These are phyloP conservation scores for Odontocolon sp. DNA, from an alignment of 2,888 invertebrate genomes.

Conservation along the genomic window DNA sequence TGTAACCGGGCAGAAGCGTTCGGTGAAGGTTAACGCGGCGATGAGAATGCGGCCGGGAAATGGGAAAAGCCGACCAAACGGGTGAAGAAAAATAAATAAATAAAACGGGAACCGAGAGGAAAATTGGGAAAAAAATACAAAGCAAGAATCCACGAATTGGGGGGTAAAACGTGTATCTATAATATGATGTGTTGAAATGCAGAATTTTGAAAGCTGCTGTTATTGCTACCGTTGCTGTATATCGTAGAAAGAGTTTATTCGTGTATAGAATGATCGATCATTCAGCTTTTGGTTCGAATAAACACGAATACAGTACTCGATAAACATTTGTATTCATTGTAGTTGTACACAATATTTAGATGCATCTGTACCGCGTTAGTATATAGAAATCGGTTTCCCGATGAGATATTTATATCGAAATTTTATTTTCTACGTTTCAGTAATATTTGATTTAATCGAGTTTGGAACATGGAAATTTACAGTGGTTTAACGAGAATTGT, in stretches of 20 bases:
- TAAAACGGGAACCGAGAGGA: not conserved
- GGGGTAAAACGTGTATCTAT: too few relatives aligned
- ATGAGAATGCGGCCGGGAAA: slow-evolving; percentile 8
- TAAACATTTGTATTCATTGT: slow-evolving; percentile 50
- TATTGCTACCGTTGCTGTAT: too few relatives aligned
- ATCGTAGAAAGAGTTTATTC: too few relatives aligned
- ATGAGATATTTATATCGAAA: slow-evolving; percentile 10
- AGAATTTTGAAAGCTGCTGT: too few relatives aligned
- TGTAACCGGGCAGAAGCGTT: slow-evolving; percentile 10
- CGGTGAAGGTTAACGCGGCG: slow-evolving; percentile 53
- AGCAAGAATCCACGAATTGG: too few relatives aligned
- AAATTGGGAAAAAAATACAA: not conserved
- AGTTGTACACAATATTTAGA: too few relatives aligned
- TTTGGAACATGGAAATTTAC: not conserved
- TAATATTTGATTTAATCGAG: slow-evolving; percentile 36
- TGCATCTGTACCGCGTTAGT: too few relatives aligned
- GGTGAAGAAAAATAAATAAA: not conserved
- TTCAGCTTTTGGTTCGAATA: not conserved
- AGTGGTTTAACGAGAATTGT: not conserved
- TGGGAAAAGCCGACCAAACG: not conserved
- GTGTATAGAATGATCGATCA: slow-evolving; percentile 33
- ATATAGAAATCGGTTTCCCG: too few relatives aligned
- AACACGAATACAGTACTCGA: not conserved
- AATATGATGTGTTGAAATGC: too few relatives aligned
- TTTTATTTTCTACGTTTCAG: slow-evolving; percentile 11